Conservation (phyloP, 1,140 invertebrate genomes). For the Drosophila leontia region DNA sequence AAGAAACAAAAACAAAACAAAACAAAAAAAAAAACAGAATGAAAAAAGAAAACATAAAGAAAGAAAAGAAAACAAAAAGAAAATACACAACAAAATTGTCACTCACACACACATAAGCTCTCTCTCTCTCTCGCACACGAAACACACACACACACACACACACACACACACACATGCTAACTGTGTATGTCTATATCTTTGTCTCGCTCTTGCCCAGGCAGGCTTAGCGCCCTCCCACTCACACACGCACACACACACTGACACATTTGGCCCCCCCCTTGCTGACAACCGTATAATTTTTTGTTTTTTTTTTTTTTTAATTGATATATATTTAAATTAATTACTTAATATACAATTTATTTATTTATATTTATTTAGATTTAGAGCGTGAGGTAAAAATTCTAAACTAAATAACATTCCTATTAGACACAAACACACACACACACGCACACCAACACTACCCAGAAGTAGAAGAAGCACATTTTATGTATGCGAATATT, state of each 20-base stretch:
- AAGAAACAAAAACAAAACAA: constrained; percentile 8
- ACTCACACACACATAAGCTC: constrained; percentile 38
- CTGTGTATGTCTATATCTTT: constrained; percentile 41
- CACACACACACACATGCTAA: constrained; percentile 33
- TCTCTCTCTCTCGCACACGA: constrained; percentile 22
- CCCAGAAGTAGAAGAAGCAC: constrained; percentile 42
- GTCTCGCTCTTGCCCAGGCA: constrained; percentile 46
- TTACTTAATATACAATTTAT: constrained; percentile 80
- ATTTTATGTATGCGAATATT: constrained; percentile 58
- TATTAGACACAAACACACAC: constrained; percentile 16
- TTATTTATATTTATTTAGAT: constrained; percentile 83
- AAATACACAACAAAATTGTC: constrained; percentile 72
- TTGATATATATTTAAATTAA: constrained; percentile 56
- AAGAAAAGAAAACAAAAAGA: constrained; percentile 73
- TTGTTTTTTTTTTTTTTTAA: constrained; percentile 78
- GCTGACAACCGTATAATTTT: constrained; percentile 80
- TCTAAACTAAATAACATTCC: constrained; percentile 29
- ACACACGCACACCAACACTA: constrained; percentile 8
- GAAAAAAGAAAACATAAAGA: constrained; percentile 20
- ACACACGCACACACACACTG: constrained; percentile 15
- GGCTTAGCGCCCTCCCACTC: constrained; percentile 30
- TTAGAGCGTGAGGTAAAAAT: constrained; percentile 69
- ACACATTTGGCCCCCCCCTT: constrained; percentile 19
- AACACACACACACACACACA: constrained; percentile 36
- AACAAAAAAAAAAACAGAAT: background rate